Evolutionary conservation across 2,113 vertebrate genomes (phyloP), one percentile per base, ranked within the genome.

Genomic region (Toxotes jaculatrix): DNA sequence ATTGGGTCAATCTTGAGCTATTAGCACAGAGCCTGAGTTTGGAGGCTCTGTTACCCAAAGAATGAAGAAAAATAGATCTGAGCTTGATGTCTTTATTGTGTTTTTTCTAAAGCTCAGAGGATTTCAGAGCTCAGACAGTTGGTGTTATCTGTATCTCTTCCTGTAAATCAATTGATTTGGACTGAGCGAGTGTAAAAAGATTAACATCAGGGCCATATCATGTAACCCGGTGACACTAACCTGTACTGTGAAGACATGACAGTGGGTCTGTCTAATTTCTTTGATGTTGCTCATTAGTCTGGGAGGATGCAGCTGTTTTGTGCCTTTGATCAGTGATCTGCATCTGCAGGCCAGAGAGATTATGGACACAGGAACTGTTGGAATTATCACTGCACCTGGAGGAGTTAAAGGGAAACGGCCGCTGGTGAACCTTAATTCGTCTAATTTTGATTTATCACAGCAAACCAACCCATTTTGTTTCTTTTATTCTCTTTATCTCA

Each of bases 291-390:
- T 76, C n/a, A 61, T 84, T 65, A 78, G 60, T 68, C 66, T 49
- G 65, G 61, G 55, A 72, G 79, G 82, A 80, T 74, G 79, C 80
- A 78, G 80, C 71, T 84, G 76, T 66, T 57, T 70, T 77, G 5
- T 2, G 63, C 16, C 88, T 93, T 92, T 92, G 90, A 94, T 92
- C 87, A 74, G 61, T 51, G 75, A 80, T 63, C 68, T 79, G 81
- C 60, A 79, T 90, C 90, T 88, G 83, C 88, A 87, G 89, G 77
- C 80, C 23, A 5, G 13, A 73, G 65, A 86, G 60, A 81, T 86
- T 78, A 75, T 14, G 57, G 79, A 69, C 60, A 47, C 74, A 76
- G 78, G 81, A 88, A 81, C 66, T 77, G 68, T 64, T 34, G 68
- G 16, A 83, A 86, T 84, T 32, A 85, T 85, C 80, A 70, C 74